These are phyloP conservation scores for Chiridota heheva DNA, from an alignment of 35 echinoderm and acorn worm species.

Conservation along the genomic window DNA sequence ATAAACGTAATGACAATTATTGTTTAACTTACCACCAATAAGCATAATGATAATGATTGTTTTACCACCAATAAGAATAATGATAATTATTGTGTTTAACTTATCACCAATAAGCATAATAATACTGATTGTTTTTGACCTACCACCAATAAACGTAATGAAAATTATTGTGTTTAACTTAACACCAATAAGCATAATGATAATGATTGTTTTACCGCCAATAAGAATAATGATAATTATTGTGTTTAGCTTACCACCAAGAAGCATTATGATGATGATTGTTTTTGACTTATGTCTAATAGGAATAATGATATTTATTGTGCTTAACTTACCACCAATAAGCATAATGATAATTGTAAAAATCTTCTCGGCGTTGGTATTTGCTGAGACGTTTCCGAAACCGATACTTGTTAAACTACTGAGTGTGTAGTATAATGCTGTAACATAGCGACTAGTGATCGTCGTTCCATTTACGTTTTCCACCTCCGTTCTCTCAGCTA, in stretches of 20 bases:
- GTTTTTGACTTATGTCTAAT: neutral
- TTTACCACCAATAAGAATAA: too few species aligned
- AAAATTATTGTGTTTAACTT: neutral
- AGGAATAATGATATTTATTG: neutral
- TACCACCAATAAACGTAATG: neutral
- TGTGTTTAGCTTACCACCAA: too few species aligned
- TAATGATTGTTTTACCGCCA: too few species aligned
- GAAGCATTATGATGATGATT: too few species aligned
- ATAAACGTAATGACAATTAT: too few species aligned
- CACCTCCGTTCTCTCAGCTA: slow-evolving; percentile 33
- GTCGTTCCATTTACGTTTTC: slow-evolving; percentile 18
- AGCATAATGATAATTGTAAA: slow-evolving; percentile 97
- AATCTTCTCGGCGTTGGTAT: slow-evolving; percentile 90
- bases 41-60: too few species aligned
- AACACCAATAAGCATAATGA: slow-evolving; percentile 97
- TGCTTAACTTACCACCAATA: slow-evolving; percentile 72
- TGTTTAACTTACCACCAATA: too few species aligned
- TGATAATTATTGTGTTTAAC: too few species aligned
- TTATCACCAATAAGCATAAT: too few species aligned
- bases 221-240: too few species aligned
- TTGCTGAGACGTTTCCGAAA: slow-evolving; percentile 96
- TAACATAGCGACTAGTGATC: slow-evolving; percentile 69
- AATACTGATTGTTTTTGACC: neutral
- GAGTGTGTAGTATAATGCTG: slow-evolving; percentile 87
- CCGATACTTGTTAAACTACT: slow-evolving; percentile 96